Base-by-base conservation (phyloP, 2,888 invertebrate genomes). In the Mesorhabditis belari region DNA sequence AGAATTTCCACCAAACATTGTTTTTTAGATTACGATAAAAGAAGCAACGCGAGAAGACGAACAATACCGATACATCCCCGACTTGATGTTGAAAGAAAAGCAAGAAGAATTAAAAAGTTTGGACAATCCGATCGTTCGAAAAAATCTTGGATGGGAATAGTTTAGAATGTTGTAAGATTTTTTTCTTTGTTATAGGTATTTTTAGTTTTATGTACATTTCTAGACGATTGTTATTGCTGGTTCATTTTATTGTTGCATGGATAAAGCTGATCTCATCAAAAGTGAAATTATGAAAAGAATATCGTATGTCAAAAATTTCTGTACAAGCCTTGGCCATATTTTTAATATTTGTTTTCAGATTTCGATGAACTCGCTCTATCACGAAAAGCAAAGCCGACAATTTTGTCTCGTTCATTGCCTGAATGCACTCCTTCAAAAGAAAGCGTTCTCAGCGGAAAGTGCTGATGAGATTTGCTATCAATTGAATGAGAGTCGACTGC, bases 131-230 rank as follows among this genome's bases (percentile, higher is more conserved):
- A 65, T 65, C 52, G 68, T 77, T 12, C 64, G 79, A 21, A 67
- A 72, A 60, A 71, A 73, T 57, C 70, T 79, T 23, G 79, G 79
- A 61, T 79, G 79, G 79, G 78, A 78, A 58, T 77, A 61, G 65
- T 55, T 19, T 49, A 55, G 24, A 19, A 9, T 21, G 12, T 51
- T 51, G 12, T 35, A 1, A 17, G 44, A 9, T n/a, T 35, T n/a
- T 35, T 17, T 35, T 49, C 35, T 26, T 49, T 27, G 25, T 19
- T 2, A 26, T 17, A 50, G 44, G 58, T 56, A 17, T 49, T 56
- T 17, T n/a, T 29, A 44, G 44, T 35, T 35, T 25, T 58, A 35
- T 58, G 52, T 19, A 51, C 35, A 52, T 51, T 49, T 35, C 19
- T 57, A 28, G 44, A n/a, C n/a, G n/a, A n/a, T n/a, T n/a, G n/a